Percentiles rank a stretch among this genome's conserved stretches.
These are phyloP conservation scores for Meles meles DNA, from an alignment of 2,113 vertebrate genomes.

Conservation along the genomic window DNA sequence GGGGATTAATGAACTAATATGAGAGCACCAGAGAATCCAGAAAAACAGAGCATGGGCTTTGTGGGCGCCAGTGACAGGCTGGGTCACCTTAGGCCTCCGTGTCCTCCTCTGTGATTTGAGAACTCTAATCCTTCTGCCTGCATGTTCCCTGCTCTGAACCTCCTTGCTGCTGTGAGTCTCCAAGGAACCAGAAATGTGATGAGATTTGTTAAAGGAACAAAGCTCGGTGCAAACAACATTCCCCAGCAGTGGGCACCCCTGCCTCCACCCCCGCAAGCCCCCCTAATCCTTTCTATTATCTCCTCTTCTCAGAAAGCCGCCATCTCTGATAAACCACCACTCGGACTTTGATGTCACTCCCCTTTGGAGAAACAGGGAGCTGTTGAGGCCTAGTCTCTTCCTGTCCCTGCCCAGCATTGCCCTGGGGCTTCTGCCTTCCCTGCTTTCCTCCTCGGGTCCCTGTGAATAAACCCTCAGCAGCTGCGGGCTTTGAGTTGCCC, in stretches of 20 bases:
- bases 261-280: rapidly evolving
- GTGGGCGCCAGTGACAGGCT: not conserved
- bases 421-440: not conserved
- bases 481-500: not conserved
- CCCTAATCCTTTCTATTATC: not conserved
- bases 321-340: not conserved
- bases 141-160: not conserved
- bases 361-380: not conserved
- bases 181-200: not conserved
- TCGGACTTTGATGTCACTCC: not conserved
- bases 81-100: not conserved
- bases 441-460: not conserved
- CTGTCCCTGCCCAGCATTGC: not conserved
- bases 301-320: not conserved
- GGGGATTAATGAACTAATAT: not conserved
- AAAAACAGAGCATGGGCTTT: not conserved
- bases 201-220: not conserved
- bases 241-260: not conserved
- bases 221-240: not conserved
- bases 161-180: not conserved
- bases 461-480: not conserved
- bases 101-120: not conserved
- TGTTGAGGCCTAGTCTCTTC: not conserved
- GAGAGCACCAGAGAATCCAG: not conserved
- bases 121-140: not conserved